Conservation (phyloP, 2,113 vertebrate species). For the Chroicocephalus ridibundus region DNA sequence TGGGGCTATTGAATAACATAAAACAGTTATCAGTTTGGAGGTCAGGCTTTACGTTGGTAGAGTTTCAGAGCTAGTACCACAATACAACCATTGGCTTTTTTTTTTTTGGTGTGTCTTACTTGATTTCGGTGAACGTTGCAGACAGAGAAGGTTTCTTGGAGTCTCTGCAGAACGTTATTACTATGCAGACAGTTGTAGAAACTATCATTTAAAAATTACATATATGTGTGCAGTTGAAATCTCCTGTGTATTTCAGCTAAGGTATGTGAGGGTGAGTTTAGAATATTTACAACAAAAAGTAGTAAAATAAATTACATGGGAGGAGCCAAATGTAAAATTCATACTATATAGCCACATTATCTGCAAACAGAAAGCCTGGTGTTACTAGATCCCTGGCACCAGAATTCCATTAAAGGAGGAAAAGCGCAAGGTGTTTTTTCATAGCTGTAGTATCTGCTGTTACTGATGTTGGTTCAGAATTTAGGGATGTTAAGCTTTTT, state of each 20-base stretch:
- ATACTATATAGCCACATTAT: neutral
- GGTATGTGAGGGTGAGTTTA: neutral
- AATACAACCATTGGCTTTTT: neutral
- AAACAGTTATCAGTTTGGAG: neutral
- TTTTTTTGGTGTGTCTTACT: neutral
- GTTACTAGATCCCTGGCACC: neutral
- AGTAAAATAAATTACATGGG: neutral
- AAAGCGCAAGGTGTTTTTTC: neutral
- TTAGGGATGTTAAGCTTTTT: neutral
- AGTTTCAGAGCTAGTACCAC: neutral
- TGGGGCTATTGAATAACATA: neutral
- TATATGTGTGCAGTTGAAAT: neutral
- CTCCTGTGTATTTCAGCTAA: neutral
- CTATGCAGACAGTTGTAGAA: neutral
- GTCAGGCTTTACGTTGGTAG: neutral
- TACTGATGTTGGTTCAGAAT: neutral
- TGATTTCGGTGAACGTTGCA: neutral
- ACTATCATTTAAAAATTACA: neutral
- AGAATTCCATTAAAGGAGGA: neutral
- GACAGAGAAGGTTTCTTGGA: neutral
- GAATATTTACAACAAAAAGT: neutral
- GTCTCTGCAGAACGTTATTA: neutral
- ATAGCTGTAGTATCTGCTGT: neutral
- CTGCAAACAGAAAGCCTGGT: neutral
- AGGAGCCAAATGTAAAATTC: neutral